Evolutionary conservation across 1,140 invertebrate species (phyloP).

Genomic region (Pygmarrhopalites habei): DNA sequence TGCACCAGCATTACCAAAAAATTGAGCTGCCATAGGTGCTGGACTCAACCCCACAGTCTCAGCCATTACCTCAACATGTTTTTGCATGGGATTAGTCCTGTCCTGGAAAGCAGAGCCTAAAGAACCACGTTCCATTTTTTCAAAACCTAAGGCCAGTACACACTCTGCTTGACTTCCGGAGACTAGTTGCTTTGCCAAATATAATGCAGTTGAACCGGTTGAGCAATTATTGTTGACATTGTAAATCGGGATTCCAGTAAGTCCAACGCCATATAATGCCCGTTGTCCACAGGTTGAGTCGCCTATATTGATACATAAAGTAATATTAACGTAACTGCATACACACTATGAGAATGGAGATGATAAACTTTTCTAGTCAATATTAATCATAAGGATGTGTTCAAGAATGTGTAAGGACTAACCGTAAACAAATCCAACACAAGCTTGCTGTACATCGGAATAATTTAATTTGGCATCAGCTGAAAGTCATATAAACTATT

Average conservation of each 20-base stretch:
- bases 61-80: constrained; percentile 78
- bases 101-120: constrained; percentile 70
- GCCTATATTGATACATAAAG: constrained; percentile 47
- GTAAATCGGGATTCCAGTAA: constrained; percentile 94
- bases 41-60: constrained; percentile 68
- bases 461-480: constrained; percentile 78
- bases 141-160: constrained; percentile 88
- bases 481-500: no score
- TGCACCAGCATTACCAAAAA: constrained; percentile 92
- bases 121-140: constrained; percentile 95
- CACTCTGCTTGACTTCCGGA: constrained; percentile 67
- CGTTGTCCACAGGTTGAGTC: constrained; percentile 95
- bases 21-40: constrained; percentile 81
- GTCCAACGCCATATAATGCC: constrained; percentile 86
- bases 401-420: no score
- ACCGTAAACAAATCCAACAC: constrained; percentile 91
- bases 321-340: constrained; percentile 8
- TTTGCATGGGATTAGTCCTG: constrained; percentile 87
- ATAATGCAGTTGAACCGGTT: constrained; percentile 86
- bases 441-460: constrained; percentile 73
- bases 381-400: no score
- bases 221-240: constrained; percentile 99
- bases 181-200: constrained; percentile 82
- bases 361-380: no score
- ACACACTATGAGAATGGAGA: no score